Conservation (phyloP, 2,113 vertebrate genomes). For the Stomatorhinus ivindoensis region DNA sequence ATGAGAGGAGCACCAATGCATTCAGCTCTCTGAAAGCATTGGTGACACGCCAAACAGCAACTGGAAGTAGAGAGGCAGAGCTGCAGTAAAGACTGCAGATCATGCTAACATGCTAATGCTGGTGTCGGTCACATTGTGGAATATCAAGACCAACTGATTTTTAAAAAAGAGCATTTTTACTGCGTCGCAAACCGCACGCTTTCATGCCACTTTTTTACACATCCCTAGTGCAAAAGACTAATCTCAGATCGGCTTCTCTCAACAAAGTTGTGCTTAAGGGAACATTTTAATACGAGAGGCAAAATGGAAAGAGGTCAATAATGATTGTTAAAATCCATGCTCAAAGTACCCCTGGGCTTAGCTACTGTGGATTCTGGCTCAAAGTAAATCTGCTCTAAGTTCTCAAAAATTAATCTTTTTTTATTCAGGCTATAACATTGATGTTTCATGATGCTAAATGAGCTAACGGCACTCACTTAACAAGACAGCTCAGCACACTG, state of each 20-base stretch:
- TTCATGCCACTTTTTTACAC: neutral
- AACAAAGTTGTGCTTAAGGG: neutral
- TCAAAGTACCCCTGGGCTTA: neutral
- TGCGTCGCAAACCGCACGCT: neutral
- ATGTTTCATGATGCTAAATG: conserved; percentile 1
- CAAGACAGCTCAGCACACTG: neutral
- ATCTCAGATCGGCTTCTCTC: neutral
- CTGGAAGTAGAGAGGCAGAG: neutral
- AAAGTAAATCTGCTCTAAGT: neutral
- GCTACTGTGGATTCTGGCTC: neutral
- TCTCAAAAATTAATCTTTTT: neutral
- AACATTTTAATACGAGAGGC: neutral
- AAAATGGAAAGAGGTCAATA: neutral
- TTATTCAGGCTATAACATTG: neutral
- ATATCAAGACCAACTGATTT: neutral
- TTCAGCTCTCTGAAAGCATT: neutral
- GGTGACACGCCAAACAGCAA: neutral
- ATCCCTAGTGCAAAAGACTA: neutral
- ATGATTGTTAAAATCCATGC: conserved; percentile 6
- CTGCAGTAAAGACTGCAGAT: neutral
- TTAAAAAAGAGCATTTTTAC: neutral
- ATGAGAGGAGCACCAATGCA: neutral
- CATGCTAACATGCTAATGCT: neutral
- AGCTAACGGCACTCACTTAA: neutral
- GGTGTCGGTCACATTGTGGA: neutral